Evolutionary conservation across 2,797 vertebrate species (phyloP).

Genomic region (Ptychobarbus kaznakovi): DNA sequence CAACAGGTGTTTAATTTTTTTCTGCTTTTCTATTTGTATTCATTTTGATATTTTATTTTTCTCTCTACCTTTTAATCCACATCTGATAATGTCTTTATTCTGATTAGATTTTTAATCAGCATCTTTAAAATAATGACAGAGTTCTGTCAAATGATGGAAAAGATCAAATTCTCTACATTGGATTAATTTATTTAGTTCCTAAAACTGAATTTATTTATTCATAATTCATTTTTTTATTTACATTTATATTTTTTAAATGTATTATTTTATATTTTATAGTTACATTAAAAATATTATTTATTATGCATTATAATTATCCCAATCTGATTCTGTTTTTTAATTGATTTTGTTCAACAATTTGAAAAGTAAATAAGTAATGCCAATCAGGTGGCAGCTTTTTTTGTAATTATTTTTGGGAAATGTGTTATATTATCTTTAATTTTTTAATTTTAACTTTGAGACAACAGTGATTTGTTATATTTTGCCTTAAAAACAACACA

Average conservation of each 20-base stretch:
- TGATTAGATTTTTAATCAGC: neutral
- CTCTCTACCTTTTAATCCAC: neutral
- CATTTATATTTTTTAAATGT: neutral
- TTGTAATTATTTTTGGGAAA: neutral
- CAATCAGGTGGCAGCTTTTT: neutral
- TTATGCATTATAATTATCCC: neutral
- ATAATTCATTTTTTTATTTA: neutral
- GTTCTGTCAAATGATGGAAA: neutral
- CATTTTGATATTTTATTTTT: neutral
- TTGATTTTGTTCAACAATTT: too few species aligned
- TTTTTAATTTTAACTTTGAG: neutral
- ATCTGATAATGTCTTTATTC: neutral
- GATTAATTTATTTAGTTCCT: neutral
- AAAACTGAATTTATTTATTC: too few species aligned
- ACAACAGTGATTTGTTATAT: neutral
- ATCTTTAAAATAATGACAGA: neutral
- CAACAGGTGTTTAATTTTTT: too few species aligned
- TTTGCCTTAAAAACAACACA: conserved; percentile 19
- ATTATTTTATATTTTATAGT: neutral
- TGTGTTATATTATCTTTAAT: neutral
- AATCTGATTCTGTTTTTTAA: neutral
- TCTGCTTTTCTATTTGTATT: neutral
- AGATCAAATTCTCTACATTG: neutral
- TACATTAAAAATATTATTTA: neutral
- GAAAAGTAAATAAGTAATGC: neutral